A percentile compares a stretch with the other conserved stretches of the same genome.
phyloP scores from a whole-genome alignment of 1,140 invertebrate genomes.

The Drosophila eugracilis region DNA sequence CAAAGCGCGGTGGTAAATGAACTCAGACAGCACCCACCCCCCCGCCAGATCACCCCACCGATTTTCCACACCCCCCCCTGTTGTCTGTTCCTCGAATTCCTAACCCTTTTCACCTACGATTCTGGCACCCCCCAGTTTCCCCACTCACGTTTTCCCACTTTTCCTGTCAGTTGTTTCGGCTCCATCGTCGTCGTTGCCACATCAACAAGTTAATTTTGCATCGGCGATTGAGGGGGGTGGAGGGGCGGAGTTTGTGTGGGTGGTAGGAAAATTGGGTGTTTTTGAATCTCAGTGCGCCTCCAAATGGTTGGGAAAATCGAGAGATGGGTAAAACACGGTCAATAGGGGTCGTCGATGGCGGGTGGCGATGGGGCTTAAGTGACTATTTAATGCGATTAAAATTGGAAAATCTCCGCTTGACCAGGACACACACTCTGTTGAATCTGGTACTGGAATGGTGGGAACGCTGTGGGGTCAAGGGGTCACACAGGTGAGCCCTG shows the following conservation, averaged over 20 bases:
- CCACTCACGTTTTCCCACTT: not conserved
- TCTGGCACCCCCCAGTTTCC: not conserved
- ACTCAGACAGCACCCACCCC: no score
- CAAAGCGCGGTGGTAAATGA: constrained; percentile 6
- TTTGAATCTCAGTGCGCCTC: constrained; percentile 11
- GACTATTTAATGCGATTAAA: constrained; percentile 78
- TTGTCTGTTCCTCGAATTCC: no score
- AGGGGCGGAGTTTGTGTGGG: not conserved
- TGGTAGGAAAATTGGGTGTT: constrained; percentile 9
- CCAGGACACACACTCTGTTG: constrained; percentile 32
- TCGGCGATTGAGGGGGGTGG: no score
- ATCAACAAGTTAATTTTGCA: constrained; percentile 82
- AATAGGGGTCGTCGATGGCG: not conserved
- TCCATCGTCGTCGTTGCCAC: constrained; percentile 48
- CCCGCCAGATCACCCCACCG: no score
- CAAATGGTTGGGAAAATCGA: not conserved
- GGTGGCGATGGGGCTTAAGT: constrained; percentile 20
- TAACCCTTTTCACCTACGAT: not conserved
- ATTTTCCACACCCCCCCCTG: not conserved
- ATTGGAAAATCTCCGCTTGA: constrained; percentile 52
- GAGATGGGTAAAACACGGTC: no score
- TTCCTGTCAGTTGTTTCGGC: constrained; percentile 10
- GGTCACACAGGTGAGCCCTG: constrained; percentile 12
- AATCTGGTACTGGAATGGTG: not conserved
- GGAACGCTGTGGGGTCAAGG: not conserved